Conservation (phyloP, 2,113 vertebrate species). For the Catharus bicknelli region DNA sequence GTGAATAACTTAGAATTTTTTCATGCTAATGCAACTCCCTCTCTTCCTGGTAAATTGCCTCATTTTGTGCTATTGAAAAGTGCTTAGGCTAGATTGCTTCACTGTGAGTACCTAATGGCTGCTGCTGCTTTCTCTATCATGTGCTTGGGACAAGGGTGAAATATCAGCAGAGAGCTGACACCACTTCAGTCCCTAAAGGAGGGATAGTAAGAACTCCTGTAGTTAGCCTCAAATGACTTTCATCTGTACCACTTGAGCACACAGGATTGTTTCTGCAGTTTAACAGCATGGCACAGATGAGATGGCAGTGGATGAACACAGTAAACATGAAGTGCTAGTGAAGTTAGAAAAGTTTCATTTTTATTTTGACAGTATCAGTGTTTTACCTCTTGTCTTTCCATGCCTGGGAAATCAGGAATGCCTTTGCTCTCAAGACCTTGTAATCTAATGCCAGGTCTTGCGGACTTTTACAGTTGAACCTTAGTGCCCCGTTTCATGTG, state of each 20-base stretch:
- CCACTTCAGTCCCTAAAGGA: neutral
- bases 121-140: conserved; percentile 47
- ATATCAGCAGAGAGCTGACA: conserved; percentile 31
- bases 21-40: conserved; percentile 45
- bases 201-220: neutral
- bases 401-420: conserved; percentile 25
- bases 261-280: neutral
- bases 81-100: conserved; percentile 39
- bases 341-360: neutral
- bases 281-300: neutral
- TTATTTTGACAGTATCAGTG: neutral
- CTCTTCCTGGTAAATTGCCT: conserved; percentile 60
- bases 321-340: neutral
- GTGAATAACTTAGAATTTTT: conserved; percentile 58
- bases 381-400: neutral
- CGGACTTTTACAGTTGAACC: neutral
- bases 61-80: conserved; percentile 53
- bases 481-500: conserved; percentile 5
- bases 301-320: neutral
- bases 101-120: neutral
- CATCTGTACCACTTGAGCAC: neutral
- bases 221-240: conserved; percentile 23
- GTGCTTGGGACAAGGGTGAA: neutral
- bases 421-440: conserved; percentile 17
- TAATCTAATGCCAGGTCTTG: conserved; percentile 49